A percentile compares a stretch with the other conserved stretches of the same genome.
These are phyloP conservation scores for Chamaetylas fuelleborni DNA, from an alignment of 2,113 vertebrate species.

Conservation along the genomic window DNA sequence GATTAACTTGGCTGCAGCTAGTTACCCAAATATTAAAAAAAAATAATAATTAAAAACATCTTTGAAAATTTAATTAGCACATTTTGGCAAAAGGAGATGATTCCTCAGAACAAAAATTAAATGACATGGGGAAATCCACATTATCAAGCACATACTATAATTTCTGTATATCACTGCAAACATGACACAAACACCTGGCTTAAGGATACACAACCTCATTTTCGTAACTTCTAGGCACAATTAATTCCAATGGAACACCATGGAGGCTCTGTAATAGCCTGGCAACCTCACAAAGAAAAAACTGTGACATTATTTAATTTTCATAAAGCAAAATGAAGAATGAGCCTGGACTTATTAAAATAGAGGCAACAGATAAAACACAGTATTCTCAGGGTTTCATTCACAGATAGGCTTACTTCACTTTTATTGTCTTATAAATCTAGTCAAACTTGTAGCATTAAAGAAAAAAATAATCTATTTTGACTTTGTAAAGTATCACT, in stretches of 20 bases:
- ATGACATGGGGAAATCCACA: background rate
- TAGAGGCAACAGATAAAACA: background rate
- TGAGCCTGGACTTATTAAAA: background rate
- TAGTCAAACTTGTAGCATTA: background rate
- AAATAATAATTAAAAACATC: background rate
- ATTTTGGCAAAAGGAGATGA: background rate
- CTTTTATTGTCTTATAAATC: background rate
- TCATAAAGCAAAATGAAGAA: background rate
- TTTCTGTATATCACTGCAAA: background rate
- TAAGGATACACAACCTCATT: background rate
- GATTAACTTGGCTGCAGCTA: background rate
- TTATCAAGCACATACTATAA: background rate
- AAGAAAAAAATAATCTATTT: background rate
- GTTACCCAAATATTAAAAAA: background rate
- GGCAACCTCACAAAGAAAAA: background rate
- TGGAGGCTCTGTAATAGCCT: background rate
- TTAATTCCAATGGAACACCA: background rate
- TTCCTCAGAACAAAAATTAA: background rate
- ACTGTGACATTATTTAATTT: conserved; percentile 15
- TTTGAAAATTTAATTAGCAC: background rate
- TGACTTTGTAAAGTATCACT: background rate
- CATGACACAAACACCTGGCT: background rate
- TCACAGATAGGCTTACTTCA: background rate
- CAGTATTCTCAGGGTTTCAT: background rate
- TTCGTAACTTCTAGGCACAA: background rate